These are phyloP conservation scores for Caenorhabditis sulstoni DNA, from an alignment of 2,888 invertebrate genomes.

Conservation along the genomic window DNA sequence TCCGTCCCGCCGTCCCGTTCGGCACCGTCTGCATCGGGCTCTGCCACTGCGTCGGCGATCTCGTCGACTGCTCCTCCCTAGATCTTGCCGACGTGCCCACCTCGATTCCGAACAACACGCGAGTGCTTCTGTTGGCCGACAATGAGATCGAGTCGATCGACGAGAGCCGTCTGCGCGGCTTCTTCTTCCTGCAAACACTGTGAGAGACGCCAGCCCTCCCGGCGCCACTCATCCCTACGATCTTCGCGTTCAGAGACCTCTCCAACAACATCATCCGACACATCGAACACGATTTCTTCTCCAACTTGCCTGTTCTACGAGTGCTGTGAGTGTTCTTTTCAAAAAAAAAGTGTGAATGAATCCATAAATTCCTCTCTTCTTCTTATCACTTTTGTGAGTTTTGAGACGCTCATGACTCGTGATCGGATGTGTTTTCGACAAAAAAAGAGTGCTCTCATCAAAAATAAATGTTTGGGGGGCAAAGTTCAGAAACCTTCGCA, in stretches of 20 bases:
- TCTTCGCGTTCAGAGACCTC: conserved; percentile 61
- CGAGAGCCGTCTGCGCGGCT: conserved; percentile 45
- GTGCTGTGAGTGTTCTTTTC: conserved; percentile 54
- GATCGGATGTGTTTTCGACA: conserved; percentile 28
- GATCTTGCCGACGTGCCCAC: conserved; percentile 58
- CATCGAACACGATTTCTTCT: conserved; percentile 57
- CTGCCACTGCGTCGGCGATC: conserved; percentile 61
- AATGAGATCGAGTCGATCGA: conserved; percentile 64
- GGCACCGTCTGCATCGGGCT: conserved; percentile 55
- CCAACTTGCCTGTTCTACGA: conserved; percentile 56
- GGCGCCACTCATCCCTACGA: background rate
- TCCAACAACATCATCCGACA: conserved; percentile 64
- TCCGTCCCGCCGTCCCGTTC: conserved; percentile 2
- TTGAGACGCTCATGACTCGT: conserved; percentile 11
- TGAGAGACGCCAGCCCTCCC: conserved; percentile 24
- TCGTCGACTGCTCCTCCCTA: conserved; percentile 64
- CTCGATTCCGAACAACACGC: conserved; percentile 60
- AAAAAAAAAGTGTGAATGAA: background rate
- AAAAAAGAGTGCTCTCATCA: background rate
- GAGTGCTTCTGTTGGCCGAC: conserved; percentile 56
- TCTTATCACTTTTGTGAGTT: conserved; percentile 28
- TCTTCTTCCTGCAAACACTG: conserved; percentile 53
- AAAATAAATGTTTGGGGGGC: background rate
- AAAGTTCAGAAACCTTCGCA: conserved; percentile 64
- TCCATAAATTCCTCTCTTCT: conserved; percentile 28